Conservation (phyloP, 2,888 invertebrate species). For the Acronicta aceris region DNA sequence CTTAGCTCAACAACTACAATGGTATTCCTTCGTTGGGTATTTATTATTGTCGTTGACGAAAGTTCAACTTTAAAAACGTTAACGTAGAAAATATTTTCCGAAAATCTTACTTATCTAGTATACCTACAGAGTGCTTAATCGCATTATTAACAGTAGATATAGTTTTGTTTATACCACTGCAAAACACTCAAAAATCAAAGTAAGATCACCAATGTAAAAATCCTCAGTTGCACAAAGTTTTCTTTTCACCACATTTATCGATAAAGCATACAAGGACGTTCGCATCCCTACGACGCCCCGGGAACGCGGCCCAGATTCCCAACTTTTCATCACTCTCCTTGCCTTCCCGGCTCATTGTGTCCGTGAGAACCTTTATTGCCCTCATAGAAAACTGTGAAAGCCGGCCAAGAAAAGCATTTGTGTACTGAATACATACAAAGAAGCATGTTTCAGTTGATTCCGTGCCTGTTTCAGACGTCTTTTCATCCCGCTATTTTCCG, state of each 20-base stretch:
- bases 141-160: no score
- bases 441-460: conserved; percentile 67
- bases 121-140: no score
- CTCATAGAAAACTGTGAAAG: conserved; percentile 87
- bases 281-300: conserved; percentile 76
- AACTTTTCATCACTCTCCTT: conserved; percentile 87
- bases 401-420: conserved; percentile 87
- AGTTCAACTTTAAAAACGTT: no score
- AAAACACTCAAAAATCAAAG: background rate
- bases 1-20: no score
- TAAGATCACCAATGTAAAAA: conserved; percentile 9
- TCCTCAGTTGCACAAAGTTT: conserved; percentile 23
- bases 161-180: background rate
- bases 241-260: conserved; percentile 57
- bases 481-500: conserved; percentile 82
- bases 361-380: conserved; percentile 89
- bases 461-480: conserved; percentile 67
- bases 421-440: conserved; percentile 86
- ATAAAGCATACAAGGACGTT: conserved; percentile 49
- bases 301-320: conserved; percentile 87
- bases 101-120: no score
- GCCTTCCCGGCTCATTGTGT: conserved; percentile 85
- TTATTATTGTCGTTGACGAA: no score
- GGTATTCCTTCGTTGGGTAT: no score
- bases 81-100: no score